phyloP scores from a whole-genome alignment of 2,113 vertebrate genomes.

The Mus spicilegus region DNA sequence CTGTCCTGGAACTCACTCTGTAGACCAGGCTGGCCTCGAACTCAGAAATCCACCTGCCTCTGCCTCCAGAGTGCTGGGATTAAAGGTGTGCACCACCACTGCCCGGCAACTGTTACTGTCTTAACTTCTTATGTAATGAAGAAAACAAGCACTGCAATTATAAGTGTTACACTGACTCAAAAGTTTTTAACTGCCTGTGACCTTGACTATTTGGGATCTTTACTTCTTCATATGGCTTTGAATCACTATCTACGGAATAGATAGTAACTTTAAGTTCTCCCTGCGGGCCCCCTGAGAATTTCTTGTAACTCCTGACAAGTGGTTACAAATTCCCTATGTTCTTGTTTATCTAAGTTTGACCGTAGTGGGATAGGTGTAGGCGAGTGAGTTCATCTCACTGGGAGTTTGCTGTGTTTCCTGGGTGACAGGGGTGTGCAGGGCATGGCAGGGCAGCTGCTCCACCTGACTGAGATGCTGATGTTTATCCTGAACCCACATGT shows the following conservation, averaged over 20 bases:
- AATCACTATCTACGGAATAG: background rate
- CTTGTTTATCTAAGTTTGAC: background rate
- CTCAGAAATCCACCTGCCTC: too few relatives aligned
- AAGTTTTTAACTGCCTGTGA: background rate
- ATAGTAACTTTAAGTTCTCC: background rate
- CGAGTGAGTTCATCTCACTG: background rate
- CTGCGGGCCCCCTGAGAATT: background rate
- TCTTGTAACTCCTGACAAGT: background rate
- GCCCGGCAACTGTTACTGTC: background rate
- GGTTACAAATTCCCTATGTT: background rate
- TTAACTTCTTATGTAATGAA: background rate
- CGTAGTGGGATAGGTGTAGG: too few relatives aligned
- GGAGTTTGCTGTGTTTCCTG: background rate
- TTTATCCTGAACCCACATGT: rapidly evolving
- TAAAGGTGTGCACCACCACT: too few relatives aligned
- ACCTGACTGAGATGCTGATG: rapidly evolving
- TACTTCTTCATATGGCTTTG: background rate
- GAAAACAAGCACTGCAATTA: background rate
- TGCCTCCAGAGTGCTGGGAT: too few relatives aligned
- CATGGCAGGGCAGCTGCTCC: rapidly evolving
- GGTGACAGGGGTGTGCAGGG: background rate
- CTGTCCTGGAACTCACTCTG: too few relatives aligned
- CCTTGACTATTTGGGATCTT: background rate
- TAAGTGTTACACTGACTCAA: background rate
- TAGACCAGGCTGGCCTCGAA: too few relatives aligned